Evolutionary conservation across 2,113 vertebrate species (phyloP), one percentile per base, ranked within the genome.

Genomic region (Gymnocephalus cernua): DNA sequence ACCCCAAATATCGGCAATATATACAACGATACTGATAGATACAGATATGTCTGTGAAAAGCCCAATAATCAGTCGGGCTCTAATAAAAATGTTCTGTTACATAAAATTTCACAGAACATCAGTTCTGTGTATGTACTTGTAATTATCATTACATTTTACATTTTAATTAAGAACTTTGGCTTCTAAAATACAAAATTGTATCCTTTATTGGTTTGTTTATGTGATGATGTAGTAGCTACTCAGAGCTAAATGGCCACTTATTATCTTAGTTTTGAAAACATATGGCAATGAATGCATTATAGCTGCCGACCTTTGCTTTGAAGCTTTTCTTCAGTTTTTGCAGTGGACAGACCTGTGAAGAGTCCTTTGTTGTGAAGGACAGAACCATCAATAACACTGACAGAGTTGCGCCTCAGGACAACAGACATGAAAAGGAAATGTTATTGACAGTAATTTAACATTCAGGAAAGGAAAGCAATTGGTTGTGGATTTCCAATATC

Each of bases 401-500:
- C 63, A 69, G 57, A 82, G 61, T 23, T n/a, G 7, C 6, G 25
- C 83, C 76, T 87, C 23, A 23, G 73, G 81, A 81, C 80, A 78
- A 66, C 7, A 41, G 53, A 67, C 72, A 84, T 35, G 47, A 82
- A 82, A 76, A 76, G 25, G 16, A 74, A 81, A 68, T 6, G 38
- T 41, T 81, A 87, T 73, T 82, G 74, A 86, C 80, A 73, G 59
- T 64, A 74, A 61, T 38, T 89, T 86, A 67, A 66, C 69, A 85
- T 87, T 91, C 76, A 80, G 70, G 41, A 64, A 56, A 83, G 35
- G 41, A 59, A 72, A 66, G 50, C 77, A 64, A 80, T 78, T 71
- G 66, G 83, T 79, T 58, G 80, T 67, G 47, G 47, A 48, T 75
- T 86, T 79, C 71, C 72, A 74, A 77, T 86, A 83, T 91, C 88